A percentile compares a stretch with the other conserved stretches of the same genome.
Evolutionary conservation across 2,113 vertebrate species (phyloP).

Genomic region (Xiphophorus hellerii): DNA sequence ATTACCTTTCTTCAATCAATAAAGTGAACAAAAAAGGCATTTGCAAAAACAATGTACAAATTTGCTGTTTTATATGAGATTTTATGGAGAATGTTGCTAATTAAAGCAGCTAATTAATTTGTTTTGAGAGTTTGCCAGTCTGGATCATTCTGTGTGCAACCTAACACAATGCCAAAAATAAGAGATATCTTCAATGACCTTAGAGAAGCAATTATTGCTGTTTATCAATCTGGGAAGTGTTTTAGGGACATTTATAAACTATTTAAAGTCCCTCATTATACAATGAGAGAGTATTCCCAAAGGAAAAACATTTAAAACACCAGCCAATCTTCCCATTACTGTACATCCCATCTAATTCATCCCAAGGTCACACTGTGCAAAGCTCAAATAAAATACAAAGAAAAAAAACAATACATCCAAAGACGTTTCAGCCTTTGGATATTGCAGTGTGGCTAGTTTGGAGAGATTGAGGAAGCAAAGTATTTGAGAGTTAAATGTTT

Average conservation of each 20-base stretch:
- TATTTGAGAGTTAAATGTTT: no score
- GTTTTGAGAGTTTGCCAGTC: background rate
- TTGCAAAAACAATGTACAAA: background rate
- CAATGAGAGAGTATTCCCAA: background rate
- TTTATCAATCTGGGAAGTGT: background rate
- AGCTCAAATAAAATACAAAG: background rate
- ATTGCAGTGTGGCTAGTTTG: background rate
- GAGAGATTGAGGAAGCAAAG: background rate
- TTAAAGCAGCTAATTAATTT: background rate
- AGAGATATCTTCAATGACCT: background rate
- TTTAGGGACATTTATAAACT: background rate
- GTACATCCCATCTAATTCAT: background rate
- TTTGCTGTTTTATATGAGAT: background rate
- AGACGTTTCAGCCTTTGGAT: background rate
- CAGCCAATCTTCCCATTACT: background rate
- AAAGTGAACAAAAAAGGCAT: background rate
- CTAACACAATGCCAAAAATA: background rate
- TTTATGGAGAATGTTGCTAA: background rate
- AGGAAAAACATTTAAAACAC: background rate
- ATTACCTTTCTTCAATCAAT: background rate
- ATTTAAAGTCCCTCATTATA: background rate
- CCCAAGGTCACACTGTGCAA: background rate
- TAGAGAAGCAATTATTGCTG: background rate
- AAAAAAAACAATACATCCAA: background rate
- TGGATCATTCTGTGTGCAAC: background rate